These are phyloP conservation scores for Acromyrmex echinatior DNA, from an alignment of 1,140 invertebrate genomes.

Conservation along the genomic window DNA sequence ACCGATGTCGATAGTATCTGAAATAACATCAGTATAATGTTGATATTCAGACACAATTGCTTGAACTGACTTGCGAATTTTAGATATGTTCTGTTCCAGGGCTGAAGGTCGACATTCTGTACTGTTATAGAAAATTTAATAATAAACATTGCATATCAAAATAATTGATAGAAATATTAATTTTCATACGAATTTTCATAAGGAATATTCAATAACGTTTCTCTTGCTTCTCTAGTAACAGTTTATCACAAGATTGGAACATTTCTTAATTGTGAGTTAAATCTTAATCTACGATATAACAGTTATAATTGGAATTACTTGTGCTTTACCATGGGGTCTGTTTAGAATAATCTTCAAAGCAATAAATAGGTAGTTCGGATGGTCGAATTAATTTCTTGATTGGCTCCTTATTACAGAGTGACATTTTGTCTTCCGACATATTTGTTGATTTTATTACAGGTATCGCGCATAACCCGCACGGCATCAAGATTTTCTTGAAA, in stretches of 20 bases:
- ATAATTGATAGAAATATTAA: background rate
- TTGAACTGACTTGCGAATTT: conserved; percentile 77
- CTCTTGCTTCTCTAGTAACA: background rate
- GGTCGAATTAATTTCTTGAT: conserved; percentile 80
- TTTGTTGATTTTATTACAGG: conserved; percentile 75
- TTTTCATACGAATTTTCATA: background rate
- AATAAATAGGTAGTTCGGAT: conserved; percentile 84
- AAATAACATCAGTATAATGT: conserved; percentile 72
- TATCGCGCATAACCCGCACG: conserved; percentile 83
- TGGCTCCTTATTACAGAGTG: conserved; percentile 63
- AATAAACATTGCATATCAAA: conserved; percentile 5
- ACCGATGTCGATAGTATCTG: conserved; percentile 78
- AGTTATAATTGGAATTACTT: conserved; percentile 80
- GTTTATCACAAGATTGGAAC: background rate
- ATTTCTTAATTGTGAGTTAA: background rate
- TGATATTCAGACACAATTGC: conserved; percentile 74
- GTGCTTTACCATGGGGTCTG: conserved; percentile 82
- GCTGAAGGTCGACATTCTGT: conserved; percentile 59
- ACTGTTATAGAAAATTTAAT: conserved; percentile 32
- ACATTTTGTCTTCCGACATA: conserved; percentile 62
- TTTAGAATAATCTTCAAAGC: conserved; percentile 75
- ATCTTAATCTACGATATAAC: background rate
- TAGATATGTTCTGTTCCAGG: conserved; percentile 81
- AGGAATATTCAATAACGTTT: background rate
- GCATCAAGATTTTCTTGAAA: conserved; percentile 84